Evolutionary conservation across 2,797 vertebrate genomes (phyloP), one percentile per base, ranked within the genome.

Genomic region (Melanotaenia maccullochi): DNA sequence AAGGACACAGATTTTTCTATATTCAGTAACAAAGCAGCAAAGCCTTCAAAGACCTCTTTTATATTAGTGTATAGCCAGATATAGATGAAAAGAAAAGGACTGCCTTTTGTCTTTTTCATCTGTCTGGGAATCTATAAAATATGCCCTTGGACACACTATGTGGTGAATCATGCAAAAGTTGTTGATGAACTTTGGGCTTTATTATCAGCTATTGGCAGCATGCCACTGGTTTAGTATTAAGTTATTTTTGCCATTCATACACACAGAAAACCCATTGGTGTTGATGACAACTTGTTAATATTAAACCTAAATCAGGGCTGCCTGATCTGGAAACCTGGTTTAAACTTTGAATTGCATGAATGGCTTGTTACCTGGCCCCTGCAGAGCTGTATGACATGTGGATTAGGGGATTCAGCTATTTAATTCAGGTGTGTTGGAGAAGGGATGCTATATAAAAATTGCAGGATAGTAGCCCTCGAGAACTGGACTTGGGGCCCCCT

Each of bases 141-240:
- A 13, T 9, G 33, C 32, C 54, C 30, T 55, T 65, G 47, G 47
- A 22, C n/a, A 24, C 4, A 51, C 22, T 22, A 9, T 11, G 22
- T 20, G 6, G n/a, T 51, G n/a, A 33, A 58, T 44, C 61, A 5
- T 58, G 51, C 18, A 40, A 14, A 35, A 30, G 42, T 71, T 24
- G 65, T 49, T 44, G 57, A 12, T 80, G 75, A 68, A 72, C 75
- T 82, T 81, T 83, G 79, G 30, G 13, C 68, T 77, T 75, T 52
- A 61, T 73, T 22, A 61, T 58, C 58, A 52, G 55, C 1, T 40
- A 49, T 40, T 68, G 75, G 51, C 52, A 56, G 51, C 7, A 3
- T 18, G 63, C 38, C 32, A 56, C 40, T 38, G 35, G 18, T 63
- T 20, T 12, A 64, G 33, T 12, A 18, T 57, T 63, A 32, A 44